A percentile compares a stretch with the other conserved stretches of the same genome.
phyloP scores from a whole-genome alignment of 2,888 invertebrate genomes.

The Ochropleura plecta region DNA sequence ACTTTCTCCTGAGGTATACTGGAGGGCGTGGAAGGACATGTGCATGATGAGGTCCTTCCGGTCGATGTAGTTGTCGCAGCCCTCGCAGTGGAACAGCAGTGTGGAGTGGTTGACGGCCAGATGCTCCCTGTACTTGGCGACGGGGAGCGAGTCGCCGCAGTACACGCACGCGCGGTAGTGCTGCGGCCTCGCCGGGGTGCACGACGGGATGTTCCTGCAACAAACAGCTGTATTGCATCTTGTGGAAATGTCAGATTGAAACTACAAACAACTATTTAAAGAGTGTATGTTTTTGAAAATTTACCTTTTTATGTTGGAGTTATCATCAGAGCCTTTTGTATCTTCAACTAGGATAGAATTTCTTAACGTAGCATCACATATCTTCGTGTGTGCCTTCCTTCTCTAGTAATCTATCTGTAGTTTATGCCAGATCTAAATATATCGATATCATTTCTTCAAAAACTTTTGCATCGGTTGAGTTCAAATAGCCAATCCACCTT shows the following conservation, averaged over 20 bases:
- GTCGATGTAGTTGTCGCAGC: constrained; percentile 80
- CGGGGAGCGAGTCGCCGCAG: constrained; percentile 65
- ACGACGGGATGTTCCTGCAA: constrained; percentile 72
- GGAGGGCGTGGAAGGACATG: constrained; percentile 80
- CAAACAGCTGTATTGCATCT: constrained; percentile 61
- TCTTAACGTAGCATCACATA: not conserved
- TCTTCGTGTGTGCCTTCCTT: not conserved
- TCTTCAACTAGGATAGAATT: not conserved
- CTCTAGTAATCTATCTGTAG: not conserved
- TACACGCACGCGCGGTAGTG: constrained; percentile 65
- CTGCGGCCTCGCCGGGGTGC: not conserved
- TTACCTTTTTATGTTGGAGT: constrained; percentile 20
- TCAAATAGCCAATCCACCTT: not conserved
- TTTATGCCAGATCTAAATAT: not conserved
- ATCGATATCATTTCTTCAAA: not conserved
- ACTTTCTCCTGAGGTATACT: constrained; percentile 54
- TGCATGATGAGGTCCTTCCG: constrained; percentile 78
- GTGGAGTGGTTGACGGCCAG: constrained; percentile 75
- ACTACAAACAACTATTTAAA: not conserved
- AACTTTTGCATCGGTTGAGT: not conserved
- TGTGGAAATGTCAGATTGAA: not conserved
- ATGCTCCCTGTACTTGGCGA: constrained; percentile 71
- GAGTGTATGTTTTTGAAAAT: not conserved
- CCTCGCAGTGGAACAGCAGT: constrained; percentile 82
- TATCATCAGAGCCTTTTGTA: not conserved